Evolutionary conservation across 2,797 vertebrate genomes (phyloP).

Genomic region (Emys orbicularis): DNA sequence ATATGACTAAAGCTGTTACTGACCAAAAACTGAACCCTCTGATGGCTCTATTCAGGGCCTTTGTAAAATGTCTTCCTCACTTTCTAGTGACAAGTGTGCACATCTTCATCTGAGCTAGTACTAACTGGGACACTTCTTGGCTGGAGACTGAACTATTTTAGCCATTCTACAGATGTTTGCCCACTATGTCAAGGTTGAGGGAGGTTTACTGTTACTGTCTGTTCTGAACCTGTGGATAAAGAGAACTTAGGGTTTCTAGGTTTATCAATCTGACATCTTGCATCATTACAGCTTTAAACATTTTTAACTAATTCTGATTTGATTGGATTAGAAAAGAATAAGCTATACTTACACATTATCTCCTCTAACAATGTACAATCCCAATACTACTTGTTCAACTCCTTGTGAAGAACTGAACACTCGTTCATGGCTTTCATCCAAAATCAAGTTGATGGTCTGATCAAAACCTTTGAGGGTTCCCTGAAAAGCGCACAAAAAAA

Average conservation of each 20-base stretch:
- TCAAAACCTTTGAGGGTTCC: conserved; percentile 98
- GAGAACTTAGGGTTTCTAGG: background rate
- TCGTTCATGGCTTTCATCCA: conserved; percentile 98
- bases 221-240: background rate
- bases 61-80: background rate
- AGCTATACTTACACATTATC: conserved; percentile 95
- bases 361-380: conserved; percentile 97
- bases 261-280: background rate
- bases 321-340: background rate
- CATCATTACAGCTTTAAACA: background rate
- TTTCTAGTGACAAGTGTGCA: background rate
- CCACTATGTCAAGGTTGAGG: background rate
- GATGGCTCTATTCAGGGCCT: background rate
- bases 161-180: background rate
- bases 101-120: background rate
- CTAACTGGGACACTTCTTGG: background rate
- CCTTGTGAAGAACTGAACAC: conserved; percentile 99
- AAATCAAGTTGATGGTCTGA: conserved; percentile 98
- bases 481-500: conserved; percentile 74
- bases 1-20: background rate
- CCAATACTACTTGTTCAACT: conserved; percentile 98
- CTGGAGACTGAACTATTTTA: background rate
- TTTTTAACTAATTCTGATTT: background rate
- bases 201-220: background rate
- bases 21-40: background rate